Conservation (phyloP, 1,140 invertebrate genomes). For the Colletes gigas region DNA sequence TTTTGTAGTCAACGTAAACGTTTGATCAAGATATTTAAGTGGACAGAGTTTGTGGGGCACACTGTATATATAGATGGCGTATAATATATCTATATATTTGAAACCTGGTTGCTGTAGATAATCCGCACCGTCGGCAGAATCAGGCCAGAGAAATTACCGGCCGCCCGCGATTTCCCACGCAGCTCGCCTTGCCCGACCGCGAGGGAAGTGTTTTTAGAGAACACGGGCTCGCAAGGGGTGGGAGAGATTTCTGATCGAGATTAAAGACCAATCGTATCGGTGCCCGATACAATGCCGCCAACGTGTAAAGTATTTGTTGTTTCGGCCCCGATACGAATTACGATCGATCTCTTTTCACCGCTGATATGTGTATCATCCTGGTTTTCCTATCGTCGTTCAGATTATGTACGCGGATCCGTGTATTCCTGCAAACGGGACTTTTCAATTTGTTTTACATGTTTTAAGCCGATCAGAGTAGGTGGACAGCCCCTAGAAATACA, state of each 20-base stretch:
- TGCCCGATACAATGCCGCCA: conserved; percentile 38
- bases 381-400: not conserved
- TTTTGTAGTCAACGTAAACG: no score
- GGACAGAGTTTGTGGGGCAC: no score
- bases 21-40: no score
- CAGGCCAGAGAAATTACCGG: conserved; percentile 67
- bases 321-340: conserved; percentile 31
- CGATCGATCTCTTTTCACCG: conserved; percentile 1
- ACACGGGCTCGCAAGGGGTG: conserved; percentile 13
- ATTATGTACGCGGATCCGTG: not conserved
- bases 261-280: conserved; percentile 57
- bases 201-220: conserved; percentile 57
- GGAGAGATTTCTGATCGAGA: conserved; percentile 56
- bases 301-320: conserved; percentile 52
- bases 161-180: conserved; percentile 65
- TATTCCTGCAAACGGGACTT: no score
- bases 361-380: not conserved
- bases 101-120: conserved; percentile 63
- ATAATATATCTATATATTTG: conserved; percentile 49
- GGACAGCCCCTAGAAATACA: no score
- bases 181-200: conserved; percentile 50
- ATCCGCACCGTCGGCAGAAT: conserved; percentile 62
- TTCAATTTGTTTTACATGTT: no score
- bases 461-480: no score
- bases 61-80: not conserved